Base-by-base conservation (phyloP, 2,797 vertebrate species). In the Avahi laniger region DNA sequence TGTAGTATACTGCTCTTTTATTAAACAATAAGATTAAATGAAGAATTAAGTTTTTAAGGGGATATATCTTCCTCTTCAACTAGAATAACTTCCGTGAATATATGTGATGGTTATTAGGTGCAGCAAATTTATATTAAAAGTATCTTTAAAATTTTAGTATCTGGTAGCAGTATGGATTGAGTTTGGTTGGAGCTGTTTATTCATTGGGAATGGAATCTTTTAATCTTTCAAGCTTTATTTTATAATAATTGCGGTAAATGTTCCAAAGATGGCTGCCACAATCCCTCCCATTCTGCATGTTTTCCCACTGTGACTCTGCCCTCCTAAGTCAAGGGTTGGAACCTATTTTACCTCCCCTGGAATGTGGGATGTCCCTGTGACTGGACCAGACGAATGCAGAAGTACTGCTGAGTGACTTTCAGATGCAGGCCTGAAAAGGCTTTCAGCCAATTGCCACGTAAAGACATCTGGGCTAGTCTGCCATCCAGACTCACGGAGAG, bases 61-160 rank as follows among this genome's bases (percentile, higher is more conserved):
- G 17, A 82, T 76, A 46, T 22, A 91, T 70, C 63, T 88, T 43
- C 50, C 18, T 43, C 65, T 91, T 63, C 76, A 72, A 78, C 17
- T 84, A 91, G 61, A 92, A 86, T 83, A 95, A 82, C 30, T 35
- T 91, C 63, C 17, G 4, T 82, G 41, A 91, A 61, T 70, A 91
- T 38, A 89, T 48, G 7, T 76, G 46, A 70, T 18, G 13, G 14
- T 82, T 93, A 75, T 67, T 63, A 86, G 30, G 13, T 46, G 78
- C 4, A 85, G 12, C 26, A 94, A 18, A 72, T 89, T 89, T 75
- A 79, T 52, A 91, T 81, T 89, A 81, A 88, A 91, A 90, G 81
- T 33, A 41, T 82, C 15, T 85, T 57, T 57, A 81, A 73, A 41
- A 3, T 61, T 72, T 87, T 73, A 30, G 91, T 81, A 73, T 95